Percentiles rank a stretch among this genome's conserved stretches.
phyloP scores from a whole-genome alignment of 2,113 vertebrate genomes.

The Glaucidium brasilianum region DNA sequence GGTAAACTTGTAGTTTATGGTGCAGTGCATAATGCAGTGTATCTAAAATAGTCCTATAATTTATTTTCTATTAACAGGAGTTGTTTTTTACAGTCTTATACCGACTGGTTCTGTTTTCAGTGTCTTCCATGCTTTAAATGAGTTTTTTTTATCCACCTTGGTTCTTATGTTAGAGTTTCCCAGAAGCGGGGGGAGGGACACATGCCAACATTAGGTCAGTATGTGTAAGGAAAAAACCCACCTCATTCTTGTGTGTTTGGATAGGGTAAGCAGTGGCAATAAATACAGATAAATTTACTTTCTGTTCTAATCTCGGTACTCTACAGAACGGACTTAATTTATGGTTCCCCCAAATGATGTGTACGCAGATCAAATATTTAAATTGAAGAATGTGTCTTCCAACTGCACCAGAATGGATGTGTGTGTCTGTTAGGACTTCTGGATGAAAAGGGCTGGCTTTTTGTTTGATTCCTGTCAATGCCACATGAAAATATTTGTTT shows the following conservation, averaged over 20 bases:
- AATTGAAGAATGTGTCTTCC: not conserved
- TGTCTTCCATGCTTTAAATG: not conserved
- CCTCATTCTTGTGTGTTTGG: not conserved
- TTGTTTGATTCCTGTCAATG: not conserved
- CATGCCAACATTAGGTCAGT: not conserved
- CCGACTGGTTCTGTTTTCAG: not conserved
- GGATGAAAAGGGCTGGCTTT: not conserved
- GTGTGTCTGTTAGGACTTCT: not conserved
- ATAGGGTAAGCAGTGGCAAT: not conserved
- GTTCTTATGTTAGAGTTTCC: not conserved
- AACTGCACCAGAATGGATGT: fast-evolving
- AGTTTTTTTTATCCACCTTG: not conserved
- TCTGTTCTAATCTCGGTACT: not conserved
- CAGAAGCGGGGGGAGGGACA: not conserved
- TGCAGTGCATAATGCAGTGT: not conserved
- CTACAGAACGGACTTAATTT: not conserved
- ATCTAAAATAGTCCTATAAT: not conserved
- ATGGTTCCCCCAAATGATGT: not conserved
- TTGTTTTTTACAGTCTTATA: not conserved
- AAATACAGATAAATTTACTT: not conserved
- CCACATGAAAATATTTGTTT: not conserved
- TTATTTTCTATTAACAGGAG: not conserved
- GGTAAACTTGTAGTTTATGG: not conserved
- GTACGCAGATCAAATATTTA: not conserved
- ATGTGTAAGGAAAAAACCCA: not conserved